Evolutionary conservation across 2,113 vertebrate species (phyloP), one percentile per base, ranked within the genome.

Genomic region (Hyperopisus bebe): DNA sequence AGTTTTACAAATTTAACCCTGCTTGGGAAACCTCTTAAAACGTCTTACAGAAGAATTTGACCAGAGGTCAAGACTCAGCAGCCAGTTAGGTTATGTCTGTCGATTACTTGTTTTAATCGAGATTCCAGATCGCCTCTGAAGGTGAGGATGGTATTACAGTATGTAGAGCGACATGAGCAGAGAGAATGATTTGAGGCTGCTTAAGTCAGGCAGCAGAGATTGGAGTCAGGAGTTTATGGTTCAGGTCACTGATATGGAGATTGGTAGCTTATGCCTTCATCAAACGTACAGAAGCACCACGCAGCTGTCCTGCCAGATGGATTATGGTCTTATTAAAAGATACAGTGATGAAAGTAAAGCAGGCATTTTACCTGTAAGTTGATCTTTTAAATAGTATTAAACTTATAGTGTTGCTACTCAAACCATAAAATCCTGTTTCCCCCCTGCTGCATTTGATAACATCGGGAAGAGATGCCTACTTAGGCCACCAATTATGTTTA

Each of bases 311-410:
- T 80, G 85, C 66, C 86, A 88, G 24, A 35, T 35, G 10, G 24
- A 31, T 48, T 82, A 88, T 90, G 47, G 50, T 31, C 86, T 88
- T 87, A 88, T 74, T 87, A 90, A 87, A 90, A 19, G 74, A 42
- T 19, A 80, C 35, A 4, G 35, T 42, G 35, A 80, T 80, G 35
- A 80, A 77, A 80, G 74, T 42, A 80, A 80, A 80, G 74, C 35
- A 80, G 74, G 15, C 15, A 80, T n/a, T 80, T 80, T 80, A 80
- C 35, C 15, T 7, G 74, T 15, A 7, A 19, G 31, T 80, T n/a
- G 13, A 8, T 39, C 70, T 80, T 80, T 42, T 80, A 80, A 80
- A 39, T 35, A 42, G 74, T 8, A 80, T 19, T 42, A 42, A 80
- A 35, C 35, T 80, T 35, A 80, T 19, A 80, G 74, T 70, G 62